phyloP scores from a whole-genome alignment of 2,888 invertebrate species.

The Stenchaetothrips biformis region DNA sequence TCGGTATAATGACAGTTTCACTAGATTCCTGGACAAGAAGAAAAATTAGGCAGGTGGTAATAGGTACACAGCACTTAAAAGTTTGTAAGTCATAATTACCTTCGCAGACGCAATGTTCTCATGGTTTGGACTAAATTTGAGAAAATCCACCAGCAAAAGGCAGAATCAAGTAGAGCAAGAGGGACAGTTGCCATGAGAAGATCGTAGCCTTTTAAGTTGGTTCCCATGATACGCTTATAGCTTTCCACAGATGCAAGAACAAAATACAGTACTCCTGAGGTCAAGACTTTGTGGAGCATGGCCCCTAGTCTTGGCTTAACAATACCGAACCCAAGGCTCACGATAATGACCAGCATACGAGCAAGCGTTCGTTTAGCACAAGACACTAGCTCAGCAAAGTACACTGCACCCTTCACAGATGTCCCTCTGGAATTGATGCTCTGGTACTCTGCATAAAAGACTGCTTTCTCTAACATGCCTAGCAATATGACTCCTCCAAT shows the following conservation, averaged over 20 bases:
- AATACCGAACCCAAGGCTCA: constrained; percentile 91
- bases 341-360: constrained; percentile 89
- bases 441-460: constrained; percentile 85
- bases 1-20: constrained; percentile 81
- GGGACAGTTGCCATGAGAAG: constrained; percentile 77
- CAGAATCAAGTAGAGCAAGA: constrained; percentile 75
- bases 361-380: constrained; percentile 87
- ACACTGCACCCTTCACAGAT: constrained; percentile 63
- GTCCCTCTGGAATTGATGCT: constrained; percentile 65
- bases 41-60: constrained; percentile 4
- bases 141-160: constrained; percentile 94
- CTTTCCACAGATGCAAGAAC: constrained; percentile 80
- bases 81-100: constrained; percentile 47
- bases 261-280: constrained; percentile 78
- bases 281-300: constrained; percentile 80
- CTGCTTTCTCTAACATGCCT: constrained; percentile 78
- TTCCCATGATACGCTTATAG: constrained; percentile 62
- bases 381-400: constrained; percentile 86
- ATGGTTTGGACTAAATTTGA: constrained; percentile 84
- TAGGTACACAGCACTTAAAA: constrained; percentile 8
- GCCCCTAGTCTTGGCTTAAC: constrained; percentile 89
- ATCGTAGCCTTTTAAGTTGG: constrained; percentile 56
- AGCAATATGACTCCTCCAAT: constrained; percentile 86
- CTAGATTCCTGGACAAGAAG: constrained; percentile 66
- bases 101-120: constrained; percentile 75